Base-by-base conservation (phyloP, 2,888 invertebrate species). In the Callyntrura sp. region DNA sequence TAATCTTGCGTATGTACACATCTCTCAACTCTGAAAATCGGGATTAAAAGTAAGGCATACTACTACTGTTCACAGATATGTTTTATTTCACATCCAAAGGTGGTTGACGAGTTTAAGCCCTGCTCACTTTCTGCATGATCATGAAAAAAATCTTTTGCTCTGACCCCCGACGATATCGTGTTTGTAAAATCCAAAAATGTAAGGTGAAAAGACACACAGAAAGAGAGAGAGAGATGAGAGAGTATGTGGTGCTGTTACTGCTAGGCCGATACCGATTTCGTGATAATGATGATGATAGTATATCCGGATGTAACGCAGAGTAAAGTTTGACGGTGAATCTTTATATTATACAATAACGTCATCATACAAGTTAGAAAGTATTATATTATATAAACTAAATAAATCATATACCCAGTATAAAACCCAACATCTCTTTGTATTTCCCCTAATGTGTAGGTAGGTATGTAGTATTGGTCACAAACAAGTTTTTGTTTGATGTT, bases 251-350 rank as follows among this genome's bases (percentile, higher is more conserved):
- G 70, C n/a, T 9, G 9, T 1, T 5, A 68, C 17, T 35, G 35
- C 6, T 35, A 6, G 35, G 70, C n/a, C 3, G 9, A 14, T 5
- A 68, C 17, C 3, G 9, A 14, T 5, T 43, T 2, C 43, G 43
- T 68, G 68, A 35, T 43, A 17, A 14, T 17, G 65, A 23, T 12
- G 9, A 70, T 73, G 73, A 48, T 73, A 73, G 51, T n/a, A 14
- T 76, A 76, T 76, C 76, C 76, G 76, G 76, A 76, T 76, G 76
- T 76, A 76, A 25, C 76, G 76, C 51, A 23, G 76, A 51, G 73
- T 73, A 70, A 70, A 70, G 35, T 68, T 76, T 48, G 51, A 6
- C 51, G 48, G 17, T 43, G 20, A 70, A 45, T 35, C 17, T 48
- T 11, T 28, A 28, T 5, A 14, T 11, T 65, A 12, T 25, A 25